These are phyloP conservation scores for Scaptomyza montana DNA, from an alignment of 1,140 invertebrate genomes.

Conservation along the genomic window DNA sequence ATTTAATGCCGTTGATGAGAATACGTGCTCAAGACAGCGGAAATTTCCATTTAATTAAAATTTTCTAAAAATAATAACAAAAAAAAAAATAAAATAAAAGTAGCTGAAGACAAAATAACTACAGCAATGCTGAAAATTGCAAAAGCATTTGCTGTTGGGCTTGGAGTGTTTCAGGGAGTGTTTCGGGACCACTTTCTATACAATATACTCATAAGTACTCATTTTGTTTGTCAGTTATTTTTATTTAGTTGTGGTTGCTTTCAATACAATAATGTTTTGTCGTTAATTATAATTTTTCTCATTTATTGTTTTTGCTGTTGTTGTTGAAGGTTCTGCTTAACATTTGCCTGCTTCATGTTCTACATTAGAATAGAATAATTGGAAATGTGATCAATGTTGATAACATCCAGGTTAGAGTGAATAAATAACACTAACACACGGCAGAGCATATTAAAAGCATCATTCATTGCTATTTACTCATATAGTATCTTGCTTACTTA, in stretches of 20 bases:
- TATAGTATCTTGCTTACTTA: not conserved
- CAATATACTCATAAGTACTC: no score
- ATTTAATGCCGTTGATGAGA: conserved; percentile 78
- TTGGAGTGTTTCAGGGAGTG: no score
- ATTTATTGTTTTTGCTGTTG: conserved; percentile 55
- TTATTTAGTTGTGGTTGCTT: conserved; percentile 70
- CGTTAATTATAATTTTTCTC: conserved; percentile 55
- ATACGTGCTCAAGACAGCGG: conserved; percentile 76
- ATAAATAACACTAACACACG: conserved; percentile 8
- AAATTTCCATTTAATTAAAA: conserved; percentile 79
- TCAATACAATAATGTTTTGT: conserved; percentile 60
- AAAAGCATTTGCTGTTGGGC: no score
- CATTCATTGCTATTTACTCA: conserved; percentile 17
- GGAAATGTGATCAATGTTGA: conserved; percentile 6
- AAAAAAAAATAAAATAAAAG: not conserved
- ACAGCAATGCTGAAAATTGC: conserved; percentile 26
- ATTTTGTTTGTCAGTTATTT: conserved; percentile 68
- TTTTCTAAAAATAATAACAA: conserved; percentile 47
- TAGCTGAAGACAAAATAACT: conserved; percentile 1
- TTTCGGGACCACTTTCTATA: no score
- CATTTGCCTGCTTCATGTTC: conserved; percentile 20
- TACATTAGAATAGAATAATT: conserved; percentile 43
- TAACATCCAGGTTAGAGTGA: not conserved
- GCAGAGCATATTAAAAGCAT: conserved; percentile 52
- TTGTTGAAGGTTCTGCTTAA: conserved; percentile 39